Evolutionary conservation across 2,797 vertebrate species (phyloP).

Genomic region (Glossophaga mutica): DNA sequence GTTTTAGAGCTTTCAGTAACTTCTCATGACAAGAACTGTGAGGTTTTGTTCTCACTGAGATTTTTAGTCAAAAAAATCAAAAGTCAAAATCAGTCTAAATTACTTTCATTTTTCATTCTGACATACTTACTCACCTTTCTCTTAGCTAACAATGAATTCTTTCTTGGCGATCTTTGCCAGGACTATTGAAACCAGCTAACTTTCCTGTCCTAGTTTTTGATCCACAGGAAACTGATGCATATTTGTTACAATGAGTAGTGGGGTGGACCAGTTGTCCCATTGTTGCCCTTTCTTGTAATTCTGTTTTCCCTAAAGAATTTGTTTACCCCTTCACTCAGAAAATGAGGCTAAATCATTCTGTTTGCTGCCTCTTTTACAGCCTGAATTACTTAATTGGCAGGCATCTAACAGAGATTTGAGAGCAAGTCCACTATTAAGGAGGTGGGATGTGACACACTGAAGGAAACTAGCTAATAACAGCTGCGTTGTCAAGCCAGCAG

Average conservation of each 20-base stretch:
- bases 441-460: background rate
- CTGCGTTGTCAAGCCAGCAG: background rate
- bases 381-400: background rate
- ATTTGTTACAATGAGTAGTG: background rate
- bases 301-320: background rate
- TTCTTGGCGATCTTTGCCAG: background rate
- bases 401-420: background rate
- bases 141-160: background rate
- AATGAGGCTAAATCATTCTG: background rate
- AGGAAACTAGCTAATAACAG: background rate
- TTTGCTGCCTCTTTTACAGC: background rate
- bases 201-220: background rate
- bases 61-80: no score
- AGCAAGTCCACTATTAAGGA: background rate
- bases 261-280: background rate
- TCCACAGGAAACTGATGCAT: background rate
- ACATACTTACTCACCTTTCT: background rate
- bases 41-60: background rate
- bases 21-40: background rate
- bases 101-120: background rate
- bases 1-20: background rate
- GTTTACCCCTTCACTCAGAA: background rate
- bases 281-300: background rate
- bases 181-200: background rate
- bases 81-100: background rate